These are phyloP conservation scores for Drosophila rellima DNA, from an alignment of 2,888 invertebrate species.

Conservation along the genomic window DNA sequence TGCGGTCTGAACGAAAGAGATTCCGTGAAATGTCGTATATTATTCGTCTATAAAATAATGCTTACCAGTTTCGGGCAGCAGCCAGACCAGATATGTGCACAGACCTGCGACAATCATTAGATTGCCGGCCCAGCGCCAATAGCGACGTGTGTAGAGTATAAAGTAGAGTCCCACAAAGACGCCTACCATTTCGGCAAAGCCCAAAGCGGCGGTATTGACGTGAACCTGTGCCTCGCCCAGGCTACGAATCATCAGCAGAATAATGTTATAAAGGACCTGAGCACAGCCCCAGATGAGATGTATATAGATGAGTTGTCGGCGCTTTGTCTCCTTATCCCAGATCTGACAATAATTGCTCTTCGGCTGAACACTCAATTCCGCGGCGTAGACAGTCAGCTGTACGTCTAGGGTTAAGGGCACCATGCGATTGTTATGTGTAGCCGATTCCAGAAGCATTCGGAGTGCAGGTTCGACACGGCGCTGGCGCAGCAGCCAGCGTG, in stretches of 20 bases:
- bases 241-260: slow-evolving; percentile 85
- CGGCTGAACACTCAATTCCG: slow-evolving; percentile 47
- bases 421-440: slow-evolving; percentile 83
- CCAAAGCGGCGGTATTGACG: slow-evolving; percentile 85
- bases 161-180: slow-evolving; percentile 84
- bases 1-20: slow-evolving; percentile 57
- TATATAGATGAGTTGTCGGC: slow-evolving; percentile 74
- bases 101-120: slow-evolving; percentile 79
- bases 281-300: slow-evolving; percentile 84
- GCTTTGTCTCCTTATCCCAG: slow-evolving; percentile 83
- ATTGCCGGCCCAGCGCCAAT: slow-evolving; percentile 84
- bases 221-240: slow-evolving; percentile 84
- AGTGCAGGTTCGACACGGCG: slow-evolving; percentile 82
- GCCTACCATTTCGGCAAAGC: slow-evolving; percentile 85
- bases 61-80: slow-evolving; percentile 82
- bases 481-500: slow-evolving; percentile 85
- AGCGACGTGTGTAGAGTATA: slow-evolving; percentile 83
- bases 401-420: slow-evolving; percentile 84
- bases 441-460: slow-evolving; percentile 83
- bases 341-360: slow-evolving; percentile 78
- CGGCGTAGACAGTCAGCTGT: slow-evolving; percentile 78
- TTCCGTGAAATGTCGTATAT: neutral
- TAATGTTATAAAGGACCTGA: slow-evolving; percentile 84
- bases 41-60: neutral
- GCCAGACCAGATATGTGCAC: slow-evolving; percentile 82